phyloP scores from a whole-genome alignment of 2,797 vertebrate genomes.

The Sebastes reedi region DNA sequence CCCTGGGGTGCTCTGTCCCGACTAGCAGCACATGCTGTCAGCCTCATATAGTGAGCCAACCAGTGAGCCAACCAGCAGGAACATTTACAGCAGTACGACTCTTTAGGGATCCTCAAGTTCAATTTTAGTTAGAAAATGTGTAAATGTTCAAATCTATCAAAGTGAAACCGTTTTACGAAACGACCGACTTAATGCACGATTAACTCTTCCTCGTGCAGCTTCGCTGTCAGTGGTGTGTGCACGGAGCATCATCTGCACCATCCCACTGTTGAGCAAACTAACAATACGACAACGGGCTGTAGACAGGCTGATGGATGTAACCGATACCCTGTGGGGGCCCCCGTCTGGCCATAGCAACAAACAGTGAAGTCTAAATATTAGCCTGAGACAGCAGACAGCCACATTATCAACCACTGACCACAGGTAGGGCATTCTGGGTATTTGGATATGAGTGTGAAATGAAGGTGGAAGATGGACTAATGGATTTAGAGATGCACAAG shows the following conservation, averaged over 20 bases:
- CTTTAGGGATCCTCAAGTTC: neutral
- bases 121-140: neutral
- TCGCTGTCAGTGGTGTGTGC: neutral
- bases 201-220: neutral
- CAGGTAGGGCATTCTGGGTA: neutral
- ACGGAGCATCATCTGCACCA: neutral
- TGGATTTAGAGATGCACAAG: neutral
- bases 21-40: constrained; percentile 46
- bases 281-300: neutral
- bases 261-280: neutral
- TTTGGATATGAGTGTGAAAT: neutral
- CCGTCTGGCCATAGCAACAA: neutral
- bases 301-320: neutral
- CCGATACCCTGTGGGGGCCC: neutral
- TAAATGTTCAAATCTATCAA: neutral
- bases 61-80: neutral
- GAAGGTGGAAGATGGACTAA: neutral
- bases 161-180: neutral
- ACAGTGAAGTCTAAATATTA: neutral
- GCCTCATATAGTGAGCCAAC: constrained; percentile 6
- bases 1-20: constrained; percentile 37
- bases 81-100: neutral
- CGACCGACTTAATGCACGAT: neutral
- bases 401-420: neutral
- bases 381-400: neutral